Evolutionary conservation across 2,113 vertebrate species (phyloP).

Genomic region (Sisor rabdophorus): DNA sequence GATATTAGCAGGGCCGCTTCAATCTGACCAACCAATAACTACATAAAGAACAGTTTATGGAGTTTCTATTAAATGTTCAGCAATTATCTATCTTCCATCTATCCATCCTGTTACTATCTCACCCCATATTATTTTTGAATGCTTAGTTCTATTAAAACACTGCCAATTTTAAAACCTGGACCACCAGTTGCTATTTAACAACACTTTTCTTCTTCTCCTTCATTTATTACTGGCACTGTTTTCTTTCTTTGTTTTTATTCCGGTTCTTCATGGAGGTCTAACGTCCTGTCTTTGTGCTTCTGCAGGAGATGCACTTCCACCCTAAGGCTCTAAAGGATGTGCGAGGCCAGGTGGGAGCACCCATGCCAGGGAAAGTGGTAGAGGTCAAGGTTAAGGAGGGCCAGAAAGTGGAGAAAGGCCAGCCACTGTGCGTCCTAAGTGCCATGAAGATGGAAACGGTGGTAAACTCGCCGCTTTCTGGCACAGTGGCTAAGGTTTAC

Average conservation of each 20-base stretch:
- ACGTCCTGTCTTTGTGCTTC: not conserved
- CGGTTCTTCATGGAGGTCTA: not conserved
- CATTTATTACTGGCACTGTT: not conserved
- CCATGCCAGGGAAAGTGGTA: constrained; percentile 91
- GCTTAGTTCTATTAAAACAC: not conserved
- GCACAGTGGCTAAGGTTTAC: constrained; percentile 75
- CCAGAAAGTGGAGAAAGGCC: constrained; percentile 76
- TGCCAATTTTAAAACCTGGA: not conserved
- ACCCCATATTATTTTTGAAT: not conserved
- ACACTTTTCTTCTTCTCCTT: not conserved
- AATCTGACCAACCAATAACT: no score
- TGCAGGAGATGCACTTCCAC: constrained; percentile 91
- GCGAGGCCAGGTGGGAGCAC: constrained; percentile 88
- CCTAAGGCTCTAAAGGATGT: constrained; percentile 88
- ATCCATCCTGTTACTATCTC: no score
- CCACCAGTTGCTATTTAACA: no score
- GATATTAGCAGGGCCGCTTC: no score
- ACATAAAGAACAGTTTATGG: no score
- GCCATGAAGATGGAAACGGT: constrained; percentile 97
- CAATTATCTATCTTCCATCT: no score
- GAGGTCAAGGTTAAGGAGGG: constrained; percentile 80
- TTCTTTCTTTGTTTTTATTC: not conserved
- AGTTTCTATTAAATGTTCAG: no score
- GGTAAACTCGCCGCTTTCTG: constrained; percentile 82
- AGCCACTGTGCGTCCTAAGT: constrained; percentile 85